These are phyloP conservation scores for Microhierax caerulescens DNA, from an alignment of 2,797 vertebrate species.

Conservation along the genomic window DNA sequence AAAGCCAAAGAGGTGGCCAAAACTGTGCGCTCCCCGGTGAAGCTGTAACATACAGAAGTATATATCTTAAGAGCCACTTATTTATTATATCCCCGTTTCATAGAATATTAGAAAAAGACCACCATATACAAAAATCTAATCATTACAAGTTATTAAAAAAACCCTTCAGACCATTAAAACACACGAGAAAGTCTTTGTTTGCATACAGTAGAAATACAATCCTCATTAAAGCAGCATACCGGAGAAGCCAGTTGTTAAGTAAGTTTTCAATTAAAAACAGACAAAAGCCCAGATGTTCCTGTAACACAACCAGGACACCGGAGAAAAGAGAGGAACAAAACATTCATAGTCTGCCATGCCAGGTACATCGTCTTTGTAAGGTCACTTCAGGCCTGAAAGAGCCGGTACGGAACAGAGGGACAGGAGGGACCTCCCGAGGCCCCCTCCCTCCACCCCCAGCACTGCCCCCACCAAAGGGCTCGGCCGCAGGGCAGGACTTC, in stretches of 20 bases:
- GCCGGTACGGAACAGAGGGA: background rate
- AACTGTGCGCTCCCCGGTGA: background rate
- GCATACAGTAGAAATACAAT: constrained; percentile 58
- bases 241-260: background rate
- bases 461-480: background rate
- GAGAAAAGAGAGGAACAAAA: constrained; percentile 40
- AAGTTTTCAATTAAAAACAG: constrained; percentile 38
- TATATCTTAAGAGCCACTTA: background rate
- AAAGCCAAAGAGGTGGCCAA: background rate
- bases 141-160: constrained; percentile 30
- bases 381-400: constrained; percentile 69
- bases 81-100: background rate
- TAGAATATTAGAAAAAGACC: constrained; percentile 38
- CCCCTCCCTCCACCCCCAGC: background rate
- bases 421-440: background rate
- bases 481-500: background rate
- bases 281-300: constrained; percentile 42
- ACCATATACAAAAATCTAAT: constrained; percentile 54
- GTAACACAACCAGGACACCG: background rate
- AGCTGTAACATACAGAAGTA: background rate
- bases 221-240: constrained; percentile 39
- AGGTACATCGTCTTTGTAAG: constrained; percentile 47
- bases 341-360: constrained; percentile 49
- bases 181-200: constrained; percentile 14
- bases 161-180: constrained; percentile 20